Base-by-base conservation (phyloP, 2,113 vertebrate genomes). In the Anolis carolinensis region DNA sequence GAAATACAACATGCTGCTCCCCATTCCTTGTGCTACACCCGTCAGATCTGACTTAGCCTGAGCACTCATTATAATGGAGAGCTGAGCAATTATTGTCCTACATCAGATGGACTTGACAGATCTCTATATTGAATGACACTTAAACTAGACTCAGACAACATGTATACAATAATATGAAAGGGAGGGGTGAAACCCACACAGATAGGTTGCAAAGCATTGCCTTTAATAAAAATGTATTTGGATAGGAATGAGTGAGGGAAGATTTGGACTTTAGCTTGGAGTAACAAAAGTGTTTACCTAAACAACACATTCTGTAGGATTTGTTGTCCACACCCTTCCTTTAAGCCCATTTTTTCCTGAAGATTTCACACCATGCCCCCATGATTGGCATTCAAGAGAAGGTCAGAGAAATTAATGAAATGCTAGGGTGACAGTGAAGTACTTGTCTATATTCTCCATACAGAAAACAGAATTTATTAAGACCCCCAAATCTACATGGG, bases 1-100 rank as follows among this genome's bases (percentile, higher is more conserved):
- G 89, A 94, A 92, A 34, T 23, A 87, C 79, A 90, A 76, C 55
- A 0, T 76, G 83, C 90, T 87, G 5, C 59, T 71, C 0, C 65
- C 87, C 34, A 9, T 48, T 67, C 25, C 11, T 81, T 87, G 74
- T 65, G 0, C 16, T 88, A 50, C 73, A 78, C 76, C 76, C 59
- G 63, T 89, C 65, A 84, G 82, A 87, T 78, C 71, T 88, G 27
- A 88, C 72, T 89, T 68, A 39, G 5, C 1, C 5, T 79, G 83
- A 89, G 11, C 30, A 84, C 71, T 88, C 1, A 80, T 72, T 70
- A 63, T 27, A 67, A 32, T 84, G 30, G 79, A 78, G 34, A 88
- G 30, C 6, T 76, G 72, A 90, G 27, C 25, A 85, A 83, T 87
- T 89, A 72, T 39, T 67, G 34, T 76, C 79, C 52, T 23, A 79